Conservation (phyloP, 2,113 vertebrate species). For the Accipiter cooperii region DNA sequence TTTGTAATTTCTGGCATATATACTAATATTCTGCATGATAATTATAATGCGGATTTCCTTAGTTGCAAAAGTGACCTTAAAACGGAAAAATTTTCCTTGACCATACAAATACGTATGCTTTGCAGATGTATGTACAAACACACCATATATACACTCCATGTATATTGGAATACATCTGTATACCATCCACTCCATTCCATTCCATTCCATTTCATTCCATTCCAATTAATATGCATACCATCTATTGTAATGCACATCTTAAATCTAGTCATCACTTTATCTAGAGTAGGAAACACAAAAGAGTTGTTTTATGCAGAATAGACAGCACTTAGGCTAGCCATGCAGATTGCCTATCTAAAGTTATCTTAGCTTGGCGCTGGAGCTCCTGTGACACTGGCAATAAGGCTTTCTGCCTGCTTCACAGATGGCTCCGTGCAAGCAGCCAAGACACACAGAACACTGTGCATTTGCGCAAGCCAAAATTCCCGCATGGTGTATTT, state of each 20-base stretch:
- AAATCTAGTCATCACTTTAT: not conserved
- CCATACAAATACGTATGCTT: not conserved
- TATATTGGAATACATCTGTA: not conserved
- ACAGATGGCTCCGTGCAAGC: constrained; percentile 19
- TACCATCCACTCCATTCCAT: not conserved
- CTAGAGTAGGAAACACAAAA: not conserved
- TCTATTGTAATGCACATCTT: not conserved
- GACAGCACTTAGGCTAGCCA: not conserved
- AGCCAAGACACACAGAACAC: not conserved
- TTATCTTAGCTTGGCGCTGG: not conserved
- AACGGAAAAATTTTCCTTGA: not conserved
- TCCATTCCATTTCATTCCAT: not conserved
- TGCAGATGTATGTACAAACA: not conserved
- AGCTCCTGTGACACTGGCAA: not conserved
- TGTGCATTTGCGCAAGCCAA: not conserved
- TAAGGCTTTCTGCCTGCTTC: constrained; percentile 10
- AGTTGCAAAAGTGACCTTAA: not conserved
- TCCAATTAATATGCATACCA: no score
- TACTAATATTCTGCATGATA: not conserved
- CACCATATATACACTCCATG: not conserved
- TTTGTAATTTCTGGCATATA: not conserved
- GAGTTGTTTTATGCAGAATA: not conserved
- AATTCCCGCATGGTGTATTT: not conserved
- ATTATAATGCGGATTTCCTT: not conserved
- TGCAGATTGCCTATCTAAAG: not conserved